Conservation (phyloP, 2,797 vertebrate species). For the Clarias laeviceps region DNA sequence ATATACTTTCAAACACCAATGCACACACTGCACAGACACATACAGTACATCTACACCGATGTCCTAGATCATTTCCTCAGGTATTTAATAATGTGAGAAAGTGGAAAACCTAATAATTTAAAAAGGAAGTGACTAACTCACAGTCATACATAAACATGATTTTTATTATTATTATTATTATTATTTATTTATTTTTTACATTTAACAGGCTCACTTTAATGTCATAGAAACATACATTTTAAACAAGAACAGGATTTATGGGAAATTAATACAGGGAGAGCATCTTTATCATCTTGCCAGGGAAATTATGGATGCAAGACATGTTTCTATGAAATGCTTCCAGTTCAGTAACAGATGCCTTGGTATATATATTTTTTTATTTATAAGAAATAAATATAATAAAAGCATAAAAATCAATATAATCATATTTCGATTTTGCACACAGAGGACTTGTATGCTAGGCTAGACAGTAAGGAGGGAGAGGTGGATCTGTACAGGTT, state of each 20-base stretch:
- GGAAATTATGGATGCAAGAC: slow-evolving; percentile 7
- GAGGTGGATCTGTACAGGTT: too few relatives aligned
- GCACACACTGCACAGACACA: neutral
- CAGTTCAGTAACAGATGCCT: neutral
- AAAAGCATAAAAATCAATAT: slow-evolving; percentile 1
- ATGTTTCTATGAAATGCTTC: neutral
- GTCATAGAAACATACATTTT: neutral
- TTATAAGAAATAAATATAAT: neutral
- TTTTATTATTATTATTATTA: too few relatives aligned
- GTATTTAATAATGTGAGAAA: neutral
- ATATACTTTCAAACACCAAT: neutral
- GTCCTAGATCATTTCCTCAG: neutral
- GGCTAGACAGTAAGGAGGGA: too few relatives aligned
- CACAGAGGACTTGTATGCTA: too few relatives aligned
- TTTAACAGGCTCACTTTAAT: neutral
- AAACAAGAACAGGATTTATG: slow-evolving; percentile 3
- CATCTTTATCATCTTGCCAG: neutral
- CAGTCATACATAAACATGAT: neutral
- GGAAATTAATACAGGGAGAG: too few relatives aligned
- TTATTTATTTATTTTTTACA: neutral
- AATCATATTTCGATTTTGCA: neutral
- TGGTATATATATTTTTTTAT: neutral
- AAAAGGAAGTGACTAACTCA: neutral
- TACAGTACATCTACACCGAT: neutral
- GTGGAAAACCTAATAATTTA: neutral